These are phyloP conservation scores for Myopa testacea DNA, from an alignment of 2,888 invertebrate genomes.

Conservation along the genomic window DNA sequence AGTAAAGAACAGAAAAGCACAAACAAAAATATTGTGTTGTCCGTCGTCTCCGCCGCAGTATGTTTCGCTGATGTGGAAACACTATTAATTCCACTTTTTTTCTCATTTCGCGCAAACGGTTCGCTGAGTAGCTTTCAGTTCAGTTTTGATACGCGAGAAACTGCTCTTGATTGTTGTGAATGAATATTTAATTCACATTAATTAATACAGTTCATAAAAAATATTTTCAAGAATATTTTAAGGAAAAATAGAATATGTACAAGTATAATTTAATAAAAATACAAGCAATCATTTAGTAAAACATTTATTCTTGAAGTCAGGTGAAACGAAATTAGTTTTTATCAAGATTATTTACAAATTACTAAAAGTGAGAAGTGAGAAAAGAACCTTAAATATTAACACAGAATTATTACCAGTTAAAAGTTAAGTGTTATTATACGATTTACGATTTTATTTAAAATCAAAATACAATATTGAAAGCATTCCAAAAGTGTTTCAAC, in stretches of 20 bases:
- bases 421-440: too few relatives aligned
- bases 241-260: background rate
- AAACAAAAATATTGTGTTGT: slow-evolving; percentile 24
- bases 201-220: background rate
- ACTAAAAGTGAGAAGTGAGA: too few relatives aligned
- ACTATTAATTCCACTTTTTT: background rate
- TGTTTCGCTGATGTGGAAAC: background rate
- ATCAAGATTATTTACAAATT: too few relatives aligned
- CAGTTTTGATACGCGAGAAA: slow-evolving; percentile 31
- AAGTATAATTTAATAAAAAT: background rate
- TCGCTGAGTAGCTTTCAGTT: slow-evolving; percentile 34
- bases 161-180: slow-evolving; percentile 18
- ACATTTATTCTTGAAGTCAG: too few relatives aligned
- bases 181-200: background rate
- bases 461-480: background rate
- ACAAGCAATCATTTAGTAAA: background rate
- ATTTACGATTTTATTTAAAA: too few relatives aligned
- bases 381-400: too few relatives aligned
- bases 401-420: too few relatives aligned
- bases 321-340: too few relatives aligned
- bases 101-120: slow-evolving; percentile 21
- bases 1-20: slow-evolving; percentile 26
- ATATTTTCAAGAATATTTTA: background rate
- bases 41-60: background rate
- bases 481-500: background rate